Evolutionary conservation across 2,888 invertebrate species (phyloP), one percentile per base, ranked within the genome.

Genomic region (Lysandra coridon): DNA sequence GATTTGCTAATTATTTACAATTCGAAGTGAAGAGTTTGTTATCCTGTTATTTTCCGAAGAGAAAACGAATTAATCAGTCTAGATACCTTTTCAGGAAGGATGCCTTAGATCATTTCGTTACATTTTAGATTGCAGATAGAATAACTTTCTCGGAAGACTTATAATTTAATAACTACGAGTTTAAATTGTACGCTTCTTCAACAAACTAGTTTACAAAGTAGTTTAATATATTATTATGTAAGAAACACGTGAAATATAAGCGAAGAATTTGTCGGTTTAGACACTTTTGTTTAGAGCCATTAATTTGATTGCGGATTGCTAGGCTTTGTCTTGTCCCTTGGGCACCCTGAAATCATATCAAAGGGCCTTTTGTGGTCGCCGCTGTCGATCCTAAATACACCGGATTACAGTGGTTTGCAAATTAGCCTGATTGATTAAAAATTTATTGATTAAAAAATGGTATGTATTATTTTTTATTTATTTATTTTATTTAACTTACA

Each of bases 1-100:
- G 33, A 14, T 69, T 69, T 37, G 33, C 37, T 69, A 69, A 69
- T 37, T 69, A 37, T 69, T 37, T 69, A 69, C 69, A 69, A 69
- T 69, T 69, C 69, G 37, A 37, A 37, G 33, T 17, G 6, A 37
- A 37, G 69, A 69, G 14, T 37, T 17, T 69, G 69, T 69, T 17
- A 69, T 37, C 69, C 69, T 37, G 69, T 69, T 69, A 69, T 69
- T 69, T 69, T 12, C 5, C 69, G 17, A 14, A 6, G 5, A 69
- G 64, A 30, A 64, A 17, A 69, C 69, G 33, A 37, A 69, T 69
- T 33, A 17, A 69, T 69, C 30, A 69, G 5, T 69, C 37, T 69
- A 69, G 69, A 69, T 69, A 69, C 4, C 12, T 37, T 33, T 37
- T 5, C 33, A 14, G 69, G 69, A 69, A 33, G 5, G 33, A 5